Evolutionary conservation across 2,113 vertebrate genomes (phyloP).

Genomic region (Pandion haliaetus): DNA sequence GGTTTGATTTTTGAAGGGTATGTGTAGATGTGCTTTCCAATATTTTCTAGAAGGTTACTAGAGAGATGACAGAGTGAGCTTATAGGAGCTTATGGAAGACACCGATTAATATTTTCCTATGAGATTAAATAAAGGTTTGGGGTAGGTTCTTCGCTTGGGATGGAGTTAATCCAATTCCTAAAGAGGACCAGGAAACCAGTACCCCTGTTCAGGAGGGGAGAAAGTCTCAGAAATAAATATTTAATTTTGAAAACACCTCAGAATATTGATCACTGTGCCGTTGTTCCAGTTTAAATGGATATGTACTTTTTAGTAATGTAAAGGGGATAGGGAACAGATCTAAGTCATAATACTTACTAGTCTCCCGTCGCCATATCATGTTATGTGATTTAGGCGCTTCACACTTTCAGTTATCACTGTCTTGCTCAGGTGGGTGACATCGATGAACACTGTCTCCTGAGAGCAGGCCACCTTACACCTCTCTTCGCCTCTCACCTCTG

Average conservation of each 20-base stretch:
- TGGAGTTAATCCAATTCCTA: neutral
- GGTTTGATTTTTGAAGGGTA: constrained; percentile 12
- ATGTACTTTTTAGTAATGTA: neutral
- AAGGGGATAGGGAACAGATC: neutral
- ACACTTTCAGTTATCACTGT: too few species aligned
- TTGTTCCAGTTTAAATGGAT: neutral
- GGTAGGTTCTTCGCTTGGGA: neutral
- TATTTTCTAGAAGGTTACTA: neutral
- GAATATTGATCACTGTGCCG: fast-evolving
- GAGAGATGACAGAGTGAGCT: neutral
- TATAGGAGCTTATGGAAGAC: neutral
- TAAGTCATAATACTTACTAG: neutral
- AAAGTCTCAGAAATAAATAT: neutral
- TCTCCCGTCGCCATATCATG: fast-evolving
- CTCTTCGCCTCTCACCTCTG: neutral
- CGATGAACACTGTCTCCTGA: neutral
- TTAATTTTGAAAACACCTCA: neutral
- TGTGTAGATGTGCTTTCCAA: neutral
- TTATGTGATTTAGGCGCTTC: too few species aligned
- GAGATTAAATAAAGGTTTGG: neutral
- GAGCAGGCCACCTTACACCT: neutral
- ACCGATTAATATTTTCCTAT: neutral
- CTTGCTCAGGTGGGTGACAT: neutral
- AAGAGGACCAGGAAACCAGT: neutral
- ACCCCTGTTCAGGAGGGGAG: neutral